phyloP scores from a whole-genome alignment of 2,113 vertebrate species.

The Rafetus swinhoei region DNA sequence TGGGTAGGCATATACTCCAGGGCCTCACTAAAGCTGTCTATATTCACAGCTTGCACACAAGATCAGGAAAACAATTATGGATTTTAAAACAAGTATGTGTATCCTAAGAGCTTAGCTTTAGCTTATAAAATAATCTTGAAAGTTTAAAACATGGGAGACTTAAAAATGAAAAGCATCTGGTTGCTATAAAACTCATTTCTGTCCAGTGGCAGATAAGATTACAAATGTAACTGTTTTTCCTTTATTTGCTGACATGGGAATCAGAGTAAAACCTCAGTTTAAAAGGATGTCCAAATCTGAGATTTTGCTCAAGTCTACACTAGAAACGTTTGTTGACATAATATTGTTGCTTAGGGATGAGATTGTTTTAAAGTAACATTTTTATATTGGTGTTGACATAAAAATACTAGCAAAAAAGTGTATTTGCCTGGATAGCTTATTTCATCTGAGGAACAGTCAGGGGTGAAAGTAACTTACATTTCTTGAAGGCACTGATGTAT shows the following conservation, averaged over 20 bases:
- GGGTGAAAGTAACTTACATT: too few relatives aligned
- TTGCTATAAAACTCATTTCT: background rate
- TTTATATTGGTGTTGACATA: too few relatives aligned
- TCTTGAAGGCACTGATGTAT: too few relatives aligned
- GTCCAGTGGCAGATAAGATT: background rate
- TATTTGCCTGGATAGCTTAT: too few relatives aligned
- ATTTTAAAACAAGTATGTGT: slow-evolving; percentile 38
- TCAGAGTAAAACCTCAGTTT: background rate
- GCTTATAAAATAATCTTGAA: background rate
- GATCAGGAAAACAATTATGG: background rate
- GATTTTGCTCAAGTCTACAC: background rate
- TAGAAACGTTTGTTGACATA: too few relatives aligned
- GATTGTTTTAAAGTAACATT: too few relatives aligned
- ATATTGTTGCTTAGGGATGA: too few relatives aligned
- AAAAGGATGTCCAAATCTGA: fast-evolving
- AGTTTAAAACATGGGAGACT: background rate
- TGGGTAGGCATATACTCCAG: slow-evolving; percentile 25
- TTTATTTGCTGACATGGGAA: fast-evolving
- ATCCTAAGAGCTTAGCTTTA: slow-evolving; percentile 18
- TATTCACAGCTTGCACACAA: slow-evolving; percentile 32
- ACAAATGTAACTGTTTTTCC: background rate
- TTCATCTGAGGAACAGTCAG: background rate
- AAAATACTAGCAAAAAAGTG: too few relatives aligned
- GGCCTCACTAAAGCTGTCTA: slow-evolving; percentile 41
- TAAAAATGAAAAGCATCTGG: background rate